Evolutionary conservation across 2,888 invertebrate genomes (phyloP), one percentile per base, ranked within the genome.

Genomic region (Pherbina coryleti): DNA sequence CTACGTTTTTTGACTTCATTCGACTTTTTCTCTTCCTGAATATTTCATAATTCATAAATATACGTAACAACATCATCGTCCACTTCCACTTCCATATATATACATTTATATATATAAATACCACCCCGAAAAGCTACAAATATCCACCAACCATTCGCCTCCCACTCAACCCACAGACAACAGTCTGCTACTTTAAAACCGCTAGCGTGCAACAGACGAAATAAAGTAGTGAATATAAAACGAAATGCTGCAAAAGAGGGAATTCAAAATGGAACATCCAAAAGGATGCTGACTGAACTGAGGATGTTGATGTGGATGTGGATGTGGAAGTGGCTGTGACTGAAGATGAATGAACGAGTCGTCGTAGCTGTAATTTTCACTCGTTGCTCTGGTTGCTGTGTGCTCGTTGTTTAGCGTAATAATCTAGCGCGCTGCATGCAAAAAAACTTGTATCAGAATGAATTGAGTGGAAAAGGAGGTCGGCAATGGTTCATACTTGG

Each of bases 191-290:
- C 7, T 22, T 60, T 28, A 25, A 22, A 22, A 22, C 67, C 34
- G 37, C n/a, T 31, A 67, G 67, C 69, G 69, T 69, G 69, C 69
- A 69, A 69, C 69, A 69, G 69, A 69, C 69, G 69, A 51, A 69
- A 51, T 69, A n/a, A 28, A n/a, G 69, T n/a, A 25, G 17, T 25
- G 25, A 67, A 49, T 11, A 69, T 25, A n/a, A 25, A 22, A 22
- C 3, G 64, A 17, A 69, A 69, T 25, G 51, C 31, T 22, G 17
- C 17, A 49, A 28, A 22, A 5, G 9, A 67, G 9, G 11, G 19
- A 55, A 22, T 9, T 9, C 55, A 17, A 34, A 25, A 34, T 28
- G 31, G 37, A 28, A 66, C 11, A 55, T 49, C 28, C 69, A 22
- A 49, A 28, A 51, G n/a, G 66, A 55, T 55, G 55, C 19, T 44